Evolutionary conservation across 2,113 vertebrate species (phyloP), one percentile per base, ranked within the genome.

Genomic region (Balaeniceps rex): DNA sequence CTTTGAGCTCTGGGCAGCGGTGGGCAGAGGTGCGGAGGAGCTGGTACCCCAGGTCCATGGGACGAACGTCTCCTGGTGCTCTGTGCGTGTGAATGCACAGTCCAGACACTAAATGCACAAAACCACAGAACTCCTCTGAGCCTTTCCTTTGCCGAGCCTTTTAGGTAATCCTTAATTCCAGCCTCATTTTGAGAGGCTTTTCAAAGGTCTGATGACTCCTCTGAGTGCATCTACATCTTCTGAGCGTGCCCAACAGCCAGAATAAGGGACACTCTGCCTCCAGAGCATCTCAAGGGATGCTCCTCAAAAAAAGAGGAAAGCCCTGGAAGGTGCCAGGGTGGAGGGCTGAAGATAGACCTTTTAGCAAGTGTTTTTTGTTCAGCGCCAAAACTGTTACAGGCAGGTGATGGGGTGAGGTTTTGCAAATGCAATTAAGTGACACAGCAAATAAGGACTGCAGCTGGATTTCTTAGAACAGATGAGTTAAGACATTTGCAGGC

Each of bases 51-150:
- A 3, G 17, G 58, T 16, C 14, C 25, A 4, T 2, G 24, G 23
- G 26, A 49, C 0, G 1, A 49, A 12, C 15, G 10, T 47, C 58
- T 78, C 24, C 24, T 10, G 22, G 49, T 1, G 5, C 29, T 64
- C 55, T 57, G 11, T 10, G 14, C 28, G 18, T 1, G 1, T 15
- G 14, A 46, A 12, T 4, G 10, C 6, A 42, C 29, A 7, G 0
- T 17, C 26, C 15, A 17, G 52, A 29, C 19, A 11, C 28, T 31
- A n/a, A 46, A 33, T 9, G 7, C 25, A 40, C 31, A 42, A 29
- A 64, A 42, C 1, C 7, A 9, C 44, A 49, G 4, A 47, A 40
- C 19, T 11, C 26, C 17, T 40, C 54, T 24, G 14, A 70, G 19
- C 14, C 42, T 49, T 33, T 31, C 10, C 31, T 54, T 54, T 60